A percentile compares a stretch with the other conserved stretches of the same genome.
phyloP scores from a whole-genome alignment of 1,140 invertebrate genomes.

The Nephotettix cincticeps region DNA sequence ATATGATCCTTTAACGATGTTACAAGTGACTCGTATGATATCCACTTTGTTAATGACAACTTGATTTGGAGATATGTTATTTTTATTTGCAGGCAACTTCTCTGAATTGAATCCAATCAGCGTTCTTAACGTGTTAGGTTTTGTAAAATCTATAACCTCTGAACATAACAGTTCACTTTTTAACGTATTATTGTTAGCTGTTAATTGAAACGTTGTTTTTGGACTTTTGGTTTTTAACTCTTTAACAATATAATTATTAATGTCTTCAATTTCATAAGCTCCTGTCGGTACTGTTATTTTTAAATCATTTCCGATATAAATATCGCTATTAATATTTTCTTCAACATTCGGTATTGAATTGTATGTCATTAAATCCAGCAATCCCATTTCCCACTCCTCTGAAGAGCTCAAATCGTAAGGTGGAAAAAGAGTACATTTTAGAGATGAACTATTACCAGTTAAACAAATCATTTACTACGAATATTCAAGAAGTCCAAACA shows the following conservation, averaged over 20 bases:
- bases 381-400: slow-evolving; percentile 1
- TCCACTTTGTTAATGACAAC: slow-evolving; percentile 41
- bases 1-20: slow-evolving; percentile 37
- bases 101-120: not conserved
- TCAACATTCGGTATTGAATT: slow-evolving; percentile 8
- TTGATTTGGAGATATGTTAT: not conserved
- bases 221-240: not conserved
- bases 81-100: not conserved
- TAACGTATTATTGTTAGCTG: not conserved
- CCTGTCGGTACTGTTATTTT: not conserved
- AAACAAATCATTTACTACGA: not conserved
- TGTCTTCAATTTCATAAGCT: slow-evolving; percentile 10
- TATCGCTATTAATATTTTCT: not conserved
- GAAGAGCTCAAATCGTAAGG: not conserved
- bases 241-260: not conserved
- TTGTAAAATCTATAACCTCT: not conserved
- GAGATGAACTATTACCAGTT: not conserved
- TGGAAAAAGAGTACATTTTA: not conserved
- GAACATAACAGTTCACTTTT: slow-evolving; percentile 3
- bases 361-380: slow-evolving; percentile 11
- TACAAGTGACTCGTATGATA: slow-evolving; percentile 36
- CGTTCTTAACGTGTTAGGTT: not conserved
- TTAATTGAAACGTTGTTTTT: not conserved
- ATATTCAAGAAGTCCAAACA: slow-evolving; percentile 8
- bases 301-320: not conserved